Conservation (phyloP, 2,797 vertebrate species). For the Lagodon rhomboides region DNA sequence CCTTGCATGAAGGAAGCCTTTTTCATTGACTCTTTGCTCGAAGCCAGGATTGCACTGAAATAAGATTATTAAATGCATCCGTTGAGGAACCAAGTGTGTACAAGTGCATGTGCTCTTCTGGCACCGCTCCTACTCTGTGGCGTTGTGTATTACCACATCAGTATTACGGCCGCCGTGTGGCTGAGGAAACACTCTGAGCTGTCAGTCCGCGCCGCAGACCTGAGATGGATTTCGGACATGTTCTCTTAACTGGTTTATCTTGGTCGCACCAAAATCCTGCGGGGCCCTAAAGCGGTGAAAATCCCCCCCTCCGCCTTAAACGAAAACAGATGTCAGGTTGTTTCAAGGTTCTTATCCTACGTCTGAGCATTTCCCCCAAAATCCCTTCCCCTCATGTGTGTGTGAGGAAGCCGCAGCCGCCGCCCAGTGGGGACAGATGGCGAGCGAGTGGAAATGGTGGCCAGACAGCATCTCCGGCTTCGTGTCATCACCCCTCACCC, state of each 20-base stretch:
- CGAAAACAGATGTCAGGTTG: conserved; percentile 83
- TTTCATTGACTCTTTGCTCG: conserved; percentile 53
- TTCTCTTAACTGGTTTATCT: conserved; percentile 85
- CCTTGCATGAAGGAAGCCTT: conserved; percentile 38
- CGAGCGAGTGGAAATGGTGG: conserved; percentile 72
- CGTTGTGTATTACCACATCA: conserved; percentile 53
- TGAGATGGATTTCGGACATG: conserved; percentile 80
- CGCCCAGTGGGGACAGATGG: conserved; percentile 82
- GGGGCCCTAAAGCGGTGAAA: conserved; percentile 78
- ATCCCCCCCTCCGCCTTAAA: conserved; percentile 72
- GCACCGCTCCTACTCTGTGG: conserved; percentile 39
- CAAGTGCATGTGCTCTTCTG: conserved; percentile 32
- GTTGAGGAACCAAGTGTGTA: conserved; percentile 1
- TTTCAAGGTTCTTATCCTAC: conserved; percentile 73
- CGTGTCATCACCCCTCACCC: conserved; percentile 75
- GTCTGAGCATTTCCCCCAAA: conserved; percentile 73
- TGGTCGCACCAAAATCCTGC: conserved; percentile 77
- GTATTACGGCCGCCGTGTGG: conserved; percentile 57
- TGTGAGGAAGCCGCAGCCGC: conserved; percentile 66
- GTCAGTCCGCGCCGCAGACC: conserved; percentile 68
- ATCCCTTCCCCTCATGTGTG: conserved; percentile 61
- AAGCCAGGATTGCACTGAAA: conserved; percentile 39
- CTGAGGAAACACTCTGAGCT: conserved; percentile 64
- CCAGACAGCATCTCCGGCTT: conserved; percentile 78
- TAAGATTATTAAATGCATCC: conserved; percentile 56